Percentiles rank a stretch among this genome's conserved stretches.
These are phyloP conservation scores for Uromys caudimaculatus DNA, from an alignment of 2,797 vertebrate species.

Conservation along the genomic window DNA sequence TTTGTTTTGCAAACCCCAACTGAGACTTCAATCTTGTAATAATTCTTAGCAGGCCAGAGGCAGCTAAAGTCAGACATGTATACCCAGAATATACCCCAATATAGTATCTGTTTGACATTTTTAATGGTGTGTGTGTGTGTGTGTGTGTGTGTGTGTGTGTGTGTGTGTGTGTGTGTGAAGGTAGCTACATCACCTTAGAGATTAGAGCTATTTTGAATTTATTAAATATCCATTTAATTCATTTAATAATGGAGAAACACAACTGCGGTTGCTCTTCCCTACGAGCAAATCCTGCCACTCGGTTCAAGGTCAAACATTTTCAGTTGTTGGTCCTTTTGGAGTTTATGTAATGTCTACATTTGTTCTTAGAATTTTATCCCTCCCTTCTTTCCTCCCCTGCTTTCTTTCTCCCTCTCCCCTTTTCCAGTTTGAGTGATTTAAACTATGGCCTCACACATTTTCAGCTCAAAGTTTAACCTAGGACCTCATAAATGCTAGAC, in stretches of 20 bases:
- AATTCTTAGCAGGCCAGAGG: not conserved
- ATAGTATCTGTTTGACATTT: not conserved
- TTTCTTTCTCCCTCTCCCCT: not conserved
- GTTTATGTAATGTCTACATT: not conserved
- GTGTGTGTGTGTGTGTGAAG: too few species aligned
- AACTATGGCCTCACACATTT: not conserved
- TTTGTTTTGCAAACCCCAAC: conserved; percentile 18
- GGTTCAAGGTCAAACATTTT: conserved; percentile 44
- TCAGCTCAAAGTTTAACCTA: not conserved
- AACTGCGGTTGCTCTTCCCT: not conserved
- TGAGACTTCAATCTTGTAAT: not conserved
- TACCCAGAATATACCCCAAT: not conserved
- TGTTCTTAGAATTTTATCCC: not conserved
- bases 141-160: too few species aligned
- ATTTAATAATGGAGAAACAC: conserved; percentile 11
- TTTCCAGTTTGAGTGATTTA: not conserved
- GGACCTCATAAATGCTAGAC: not conserved
- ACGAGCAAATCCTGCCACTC: conserved; percentile 5
- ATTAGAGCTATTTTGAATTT: conserved; percentile 11
- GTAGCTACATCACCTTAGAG: not conserved
- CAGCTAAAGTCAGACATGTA: conserved; percentile 7
- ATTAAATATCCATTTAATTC: conserved; percentile 34
- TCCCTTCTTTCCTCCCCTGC: not conserved
- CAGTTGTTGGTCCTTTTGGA: not conserved
- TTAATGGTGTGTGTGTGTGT: not conserved